These are phyloP conservation scores for Chroicocephalus ridibundus DNA, from an alignment of 2,113 vertebrate genomes.

Conservation along the genomic window DNA sequence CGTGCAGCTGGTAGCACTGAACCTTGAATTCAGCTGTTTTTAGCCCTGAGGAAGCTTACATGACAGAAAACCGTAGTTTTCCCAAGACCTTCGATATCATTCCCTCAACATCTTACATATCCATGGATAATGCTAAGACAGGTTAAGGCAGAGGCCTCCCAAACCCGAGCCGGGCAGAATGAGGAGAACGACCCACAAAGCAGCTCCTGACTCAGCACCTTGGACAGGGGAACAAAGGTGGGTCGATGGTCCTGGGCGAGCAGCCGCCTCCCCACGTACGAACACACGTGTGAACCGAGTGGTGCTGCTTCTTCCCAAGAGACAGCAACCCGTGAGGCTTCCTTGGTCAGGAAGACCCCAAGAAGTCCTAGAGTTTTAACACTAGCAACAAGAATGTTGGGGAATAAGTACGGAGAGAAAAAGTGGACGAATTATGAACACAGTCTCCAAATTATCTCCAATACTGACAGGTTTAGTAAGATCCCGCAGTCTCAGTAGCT, in stretches of 20 bases:
- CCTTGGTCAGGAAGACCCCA: background rate
- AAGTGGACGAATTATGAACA: background rate
- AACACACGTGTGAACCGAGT: fast-evolving
- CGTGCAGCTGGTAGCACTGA: background rate
- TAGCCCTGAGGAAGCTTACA: background rate
- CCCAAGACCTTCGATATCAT: background rate
- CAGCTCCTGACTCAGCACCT: background rate
- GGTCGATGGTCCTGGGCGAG: fast-evolving
- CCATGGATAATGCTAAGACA: background rate
- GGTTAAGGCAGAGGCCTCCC: background rate
- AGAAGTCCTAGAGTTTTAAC: background rate
- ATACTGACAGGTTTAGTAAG: background rate
- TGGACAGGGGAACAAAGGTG: background rate
- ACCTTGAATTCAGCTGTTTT: background rate
- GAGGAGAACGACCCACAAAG: background rate
- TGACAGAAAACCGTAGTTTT: background rate
- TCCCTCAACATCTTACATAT: background rate
- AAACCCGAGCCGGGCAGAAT: fast-evolving
- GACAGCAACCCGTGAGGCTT: background rate
- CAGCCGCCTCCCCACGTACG: fast-evolving
- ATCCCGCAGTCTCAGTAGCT: background rate
- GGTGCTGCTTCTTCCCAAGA: background rate
- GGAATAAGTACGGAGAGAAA: background rate
- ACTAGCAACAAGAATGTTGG: background rate
- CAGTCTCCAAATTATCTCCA: background rate